Evolutionary conservation across 2,113 vertebrate genomes (phyloP).

Genomic region (Martes martes): DNA sequence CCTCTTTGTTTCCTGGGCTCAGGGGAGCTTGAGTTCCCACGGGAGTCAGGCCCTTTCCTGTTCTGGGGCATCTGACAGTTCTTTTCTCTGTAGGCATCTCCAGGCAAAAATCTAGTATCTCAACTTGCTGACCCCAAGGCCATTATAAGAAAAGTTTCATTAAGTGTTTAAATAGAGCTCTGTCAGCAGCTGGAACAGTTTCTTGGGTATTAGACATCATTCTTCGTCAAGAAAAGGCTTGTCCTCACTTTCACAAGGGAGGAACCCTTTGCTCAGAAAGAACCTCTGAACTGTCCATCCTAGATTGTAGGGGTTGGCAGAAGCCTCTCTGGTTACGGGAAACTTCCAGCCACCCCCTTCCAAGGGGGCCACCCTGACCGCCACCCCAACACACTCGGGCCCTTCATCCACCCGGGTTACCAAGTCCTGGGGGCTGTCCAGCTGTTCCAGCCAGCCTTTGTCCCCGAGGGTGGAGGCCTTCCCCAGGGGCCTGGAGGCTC

Average conservation of each 20-base stretch:
- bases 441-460: not conserved
- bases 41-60: not conserved
- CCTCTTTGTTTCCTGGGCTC: not conserved
- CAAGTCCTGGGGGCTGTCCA: not conserved
- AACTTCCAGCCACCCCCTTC: not conserved
- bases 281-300: not conserved
- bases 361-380: not conserved
- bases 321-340: not conserved
- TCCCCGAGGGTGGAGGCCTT: constrained; percentile 54
- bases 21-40: not conserved
- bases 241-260: not conserved
- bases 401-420: not conserved
- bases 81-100: not conserved
- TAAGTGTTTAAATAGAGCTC: not conserved
- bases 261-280: not conserved
- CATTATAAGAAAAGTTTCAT: not conserved
- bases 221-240: not conserved
- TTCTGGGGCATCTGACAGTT: not conserved
- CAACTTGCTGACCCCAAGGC: not conserved
- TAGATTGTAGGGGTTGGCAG: not conserved
- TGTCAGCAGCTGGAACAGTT: not conserved
- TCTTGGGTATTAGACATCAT: not conserved
- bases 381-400: not conserved
- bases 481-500: constrained; percentile 34
- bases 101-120: not conserved